These are phyloP conservation scores for Drosophila nebulosa DNA, from an alignment of 1,140 invertebrate genomes.

Conservation along the genomic window DNA sequence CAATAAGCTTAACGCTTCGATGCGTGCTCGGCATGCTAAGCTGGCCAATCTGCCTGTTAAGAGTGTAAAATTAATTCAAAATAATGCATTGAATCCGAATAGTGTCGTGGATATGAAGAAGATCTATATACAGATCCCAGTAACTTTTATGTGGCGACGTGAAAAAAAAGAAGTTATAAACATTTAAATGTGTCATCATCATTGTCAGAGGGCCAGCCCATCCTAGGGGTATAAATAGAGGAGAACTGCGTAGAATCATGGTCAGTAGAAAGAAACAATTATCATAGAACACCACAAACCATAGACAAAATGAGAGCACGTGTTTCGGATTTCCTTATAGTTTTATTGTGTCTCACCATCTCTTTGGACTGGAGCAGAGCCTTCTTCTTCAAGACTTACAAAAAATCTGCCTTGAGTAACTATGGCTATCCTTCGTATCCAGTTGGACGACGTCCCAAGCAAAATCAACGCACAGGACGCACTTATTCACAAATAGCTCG, in stretches of 20 bases:
- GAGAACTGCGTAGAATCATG: constrained; percentile 31
- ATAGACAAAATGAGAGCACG: constrained; percentile 45
- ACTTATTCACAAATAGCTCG: constrained; percentile 49
- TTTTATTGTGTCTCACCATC: not conserved
- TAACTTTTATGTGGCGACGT: constrained; percentile 42
- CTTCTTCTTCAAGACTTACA: constrained; percentile 52
- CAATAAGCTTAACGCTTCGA: not conserved
- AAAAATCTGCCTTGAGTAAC: constrained; percentile 2
- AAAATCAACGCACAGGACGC: constrained; percentile 50
- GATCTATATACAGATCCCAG: constrained; percentile 24
- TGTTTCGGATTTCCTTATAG: constrained; percentile 25
- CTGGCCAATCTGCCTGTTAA: constrained; percentile 24
- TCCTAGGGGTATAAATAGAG: constrained; percentile 64
- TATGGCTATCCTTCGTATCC: constrained; percentile 1
- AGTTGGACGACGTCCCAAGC: not conserved
- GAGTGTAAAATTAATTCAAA: constrained; percentile 44
- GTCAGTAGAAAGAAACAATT: constrained; percentile 36
- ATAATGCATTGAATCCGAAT: constrained; percentile 56
- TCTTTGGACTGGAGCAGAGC: constrained; percentile 39
- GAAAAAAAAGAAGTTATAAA: constrained; percentile 37
- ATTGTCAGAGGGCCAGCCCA: no score
- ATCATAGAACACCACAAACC: constrained; percentile 12
- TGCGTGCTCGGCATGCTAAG: constrained; percentile 57
- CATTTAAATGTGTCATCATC: constrained; percentile 63
- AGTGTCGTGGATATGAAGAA: constrained; percentile 34